Evolutionary conservation across 2,888 invertebrate genomes (phyloP), one percentile per base, ranked within the genome.

Genomic region (Calephelis perditalis): DNA sequence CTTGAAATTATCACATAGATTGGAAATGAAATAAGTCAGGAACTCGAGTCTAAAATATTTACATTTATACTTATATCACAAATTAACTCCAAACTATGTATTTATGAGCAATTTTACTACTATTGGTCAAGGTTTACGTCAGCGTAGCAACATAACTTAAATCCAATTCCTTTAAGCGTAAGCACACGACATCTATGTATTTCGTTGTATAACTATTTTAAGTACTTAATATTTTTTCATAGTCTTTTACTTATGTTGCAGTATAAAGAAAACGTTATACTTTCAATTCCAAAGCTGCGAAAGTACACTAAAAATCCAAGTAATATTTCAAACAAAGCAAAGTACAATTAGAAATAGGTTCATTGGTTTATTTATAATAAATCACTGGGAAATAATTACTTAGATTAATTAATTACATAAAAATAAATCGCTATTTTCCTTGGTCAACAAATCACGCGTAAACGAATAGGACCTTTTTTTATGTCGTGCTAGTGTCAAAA

Each of bases 21-120:
- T 68, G 62, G 57, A 71, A 71, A 71, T 64, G 65, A 63, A 72
- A 40, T 40, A 70, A 68, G 66, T 73, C 78, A 83, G 84, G 83
- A 84, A 83, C 82, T 77, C 72, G 74, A 71, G 69, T 73, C 77
- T 77, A 78, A 67, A 74, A 71, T 83, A 83, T 84, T 76, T 83
- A 82, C 80, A 82, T 70, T 71, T 73, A 75, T 72, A 68, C 75
- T 77, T 74, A 77, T 85, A 88, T 86, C 84, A 88, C 86, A 87
- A 88, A 86, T 84, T 77, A 87, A 86, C 76, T 79, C 74, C 81
- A 69, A 84, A 82, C 81, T 85, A 84, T 40, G 8, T 40, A 40
- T 84, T 73, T 82, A 83, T 87, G 88, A 88, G 88, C 88, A 88
- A 85, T 76, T 76, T 77, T 80, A 74, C 86, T 88, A 87, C 82